These are phyloP conservation scores for Lycaon pictus DNA, from an alignment of 2,113 vertebrate species.

Conservation along the genomic window DNA sequence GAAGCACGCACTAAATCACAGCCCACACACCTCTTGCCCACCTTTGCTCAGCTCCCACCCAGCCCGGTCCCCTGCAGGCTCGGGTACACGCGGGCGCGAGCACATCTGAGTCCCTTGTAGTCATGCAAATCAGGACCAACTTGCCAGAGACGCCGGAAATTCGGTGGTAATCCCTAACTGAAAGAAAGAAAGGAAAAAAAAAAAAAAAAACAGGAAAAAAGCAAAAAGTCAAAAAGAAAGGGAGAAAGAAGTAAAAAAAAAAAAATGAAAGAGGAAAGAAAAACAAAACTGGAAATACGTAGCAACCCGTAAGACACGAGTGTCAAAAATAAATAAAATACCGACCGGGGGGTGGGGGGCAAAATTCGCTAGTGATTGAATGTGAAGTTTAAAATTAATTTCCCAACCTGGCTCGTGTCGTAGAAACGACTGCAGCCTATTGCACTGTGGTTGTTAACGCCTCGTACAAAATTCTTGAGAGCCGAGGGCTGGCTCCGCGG, in stretches of 20 bases:
- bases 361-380: background rate
- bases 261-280: background rate
- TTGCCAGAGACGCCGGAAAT: background rate
- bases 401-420: background rate
- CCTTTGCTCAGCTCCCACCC: background rate
- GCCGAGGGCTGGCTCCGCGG: slow-evolving; percentile 49
- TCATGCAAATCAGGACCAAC: background rate
- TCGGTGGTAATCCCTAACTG: background rate
- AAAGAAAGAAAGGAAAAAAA: background rate
- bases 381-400: slow-evolving; percentile 18
- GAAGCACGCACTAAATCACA: background rate
- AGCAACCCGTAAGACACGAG: background rate
- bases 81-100: background rate
- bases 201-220: no score
- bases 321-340: slow-evolving; percentile 37
- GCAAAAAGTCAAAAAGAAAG: background rate
- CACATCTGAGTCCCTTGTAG: background rate
- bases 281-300: background rate
- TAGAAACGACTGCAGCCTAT: background rate
- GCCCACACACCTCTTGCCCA: background rate
- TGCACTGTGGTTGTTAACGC: slow-evolving; percentile 38
- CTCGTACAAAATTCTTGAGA: slow-evolving; percentile 79
- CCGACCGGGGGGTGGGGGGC: background rate
- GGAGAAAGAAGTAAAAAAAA: background rate
- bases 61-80: background rate